Evolutionary conservation across 1,140 invertebrate genomes (phyloP), one percentile per base, ranked within the genome.

Genomic region (Zaprionus taronus): DNA sequence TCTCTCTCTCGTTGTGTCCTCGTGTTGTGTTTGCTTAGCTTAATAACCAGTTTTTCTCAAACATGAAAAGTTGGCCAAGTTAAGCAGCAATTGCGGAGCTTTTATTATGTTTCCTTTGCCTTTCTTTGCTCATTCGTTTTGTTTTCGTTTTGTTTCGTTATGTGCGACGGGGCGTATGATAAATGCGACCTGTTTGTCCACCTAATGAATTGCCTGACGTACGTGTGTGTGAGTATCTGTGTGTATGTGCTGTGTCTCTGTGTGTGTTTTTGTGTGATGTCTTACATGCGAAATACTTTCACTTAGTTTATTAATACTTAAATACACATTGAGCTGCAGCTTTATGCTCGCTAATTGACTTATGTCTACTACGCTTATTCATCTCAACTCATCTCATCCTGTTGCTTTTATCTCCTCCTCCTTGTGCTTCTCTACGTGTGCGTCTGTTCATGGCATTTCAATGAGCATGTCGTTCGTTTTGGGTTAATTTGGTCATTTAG

Each of bases 1-100:
- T 11, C 34, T 11, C 34, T 24, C 24, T 0, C 24, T 60, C 26
- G 28, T 38, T 38, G 47, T 22, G 44, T 26, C 17, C 12, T n/a
- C 56, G 47, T 20, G 47, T 28, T 58, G 36, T 84, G 64, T 81
- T 75, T 85, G 79, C 85, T 90, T 90, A 85, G 79, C 85, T 90
- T 90, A 80, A 71, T 90, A 85, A 82, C 85, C 85, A 90, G 85
- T 80, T 90, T 90, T 90, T 90, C 85, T 91, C 36, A 56, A 80
- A 69, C 67, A 74, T 80, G 73, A 90, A 90, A 90, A 90, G 79
- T 82, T 90, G 85, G 85, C 80, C 79, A 90, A 90, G 85, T 78
- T 80, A 84, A 89, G 81, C 84, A 81, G 83, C 78, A 66, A 82
- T 70, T 80, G 84, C 60, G 73, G 41, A 14, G 49, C 64, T 66